Evolutionary conservation across 2,797 vertebrate genomes (phyloP).

Genomic region (Pelobates cultripes): DNA sequence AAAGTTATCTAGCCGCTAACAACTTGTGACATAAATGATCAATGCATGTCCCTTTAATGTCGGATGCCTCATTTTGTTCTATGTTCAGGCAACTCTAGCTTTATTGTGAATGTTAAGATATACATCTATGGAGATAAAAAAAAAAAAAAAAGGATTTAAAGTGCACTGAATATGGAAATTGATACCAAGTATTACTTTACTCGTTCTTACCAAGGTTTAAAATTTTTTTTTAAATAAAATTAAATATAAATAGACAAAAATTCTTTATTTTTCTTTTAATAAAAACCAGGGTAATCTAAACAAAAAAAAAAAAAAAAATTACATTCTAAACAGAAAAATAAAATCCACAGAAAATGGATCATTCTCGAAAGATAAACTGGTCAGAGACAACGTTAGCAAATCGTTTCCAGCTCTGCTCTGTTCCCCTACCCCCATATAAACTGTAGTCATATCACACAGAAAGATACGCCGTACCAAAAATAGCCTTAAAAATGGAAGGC

Average conservation of each 20-base stretch:
- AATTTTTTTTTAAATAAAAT: no score
- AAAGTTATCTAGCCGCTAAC: no score
- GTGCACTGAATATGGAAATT: no score
- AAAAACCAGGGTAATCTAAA: slow-evolving; percentile 49
- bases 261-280: slow-evolving; percentile 50
- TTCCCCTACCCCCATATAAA: background rate
- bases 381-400: slow-evolving; percentile 33
- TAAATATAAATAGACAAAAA: background rate
- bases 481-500: slow-evolving; percentile 56
- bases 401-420: background rate
- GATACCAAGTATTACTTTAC: no score
- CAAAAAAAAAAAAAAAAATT: slow-evolving; percentile 34
- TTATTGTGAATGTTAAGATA: no score
- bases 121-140: no score
- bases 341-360: slow-evolving; percentile 55
- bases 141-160: no score
- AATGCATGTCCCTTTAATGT: no score
- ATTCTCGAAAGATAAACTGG: slow-evolving; percentile 43
- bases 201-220: no score
- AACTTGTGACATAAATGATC: no score
- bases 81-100: no score
- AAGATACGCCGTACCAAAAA: slow-evolving; percentile 67
- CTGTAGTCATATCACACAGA: background rate
- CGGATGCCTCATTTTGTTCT: no score
- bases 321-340: slow-evolving; percentile 53